Conservation (phyloP, 2,797 vertebrate genomes). For the Gadopsis marmoratus region DNA sequence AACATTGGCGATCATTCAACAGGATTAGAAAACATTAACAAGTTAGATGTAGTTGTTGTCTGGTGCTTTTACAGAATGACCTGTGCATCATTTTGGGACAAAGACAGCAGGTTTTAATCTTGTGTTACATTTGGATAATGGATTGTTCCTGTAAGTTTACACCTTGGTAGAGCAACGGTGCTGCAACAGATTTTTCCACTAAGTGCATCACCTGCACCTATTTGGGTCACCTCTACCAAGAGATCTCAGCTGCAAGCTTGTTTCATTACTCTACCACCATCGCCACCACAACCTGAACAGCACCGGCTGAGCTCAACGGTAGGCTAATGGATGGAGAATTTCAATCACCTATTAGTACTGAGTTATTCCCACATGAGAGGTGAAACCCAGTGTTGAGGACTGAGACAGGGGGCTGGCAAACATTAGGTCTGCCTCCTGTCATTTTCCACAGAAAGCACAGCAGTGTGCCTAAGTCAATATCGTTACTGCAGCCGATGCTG, state of each 20-base stretch:
- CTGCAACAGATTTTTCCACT: conserved; percentile 44
- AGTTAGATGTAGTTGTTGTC: conserved; percentile 18
- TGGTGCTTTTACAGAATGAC: conserved; percentile 29
- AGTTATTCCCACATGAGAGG: conserved; percentile 37
- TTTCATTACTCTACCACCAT: conserved; percentile 20
- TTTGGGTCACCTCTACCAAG: conserved; percentile 63
- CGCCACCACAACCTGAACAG: conserved; percentile 17
- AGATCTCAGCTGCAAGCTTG: conserved; percentile 32
- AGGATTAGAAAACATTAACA: conserved; percentile 11
- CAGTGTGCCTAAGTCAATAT: conserved; percentile 58
- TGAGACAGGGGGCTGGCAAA: conserved; percentile 43
- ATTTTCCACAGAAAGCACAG: conserved; percentile 58
- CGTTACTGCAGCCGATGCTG: conserved; percentile 53
- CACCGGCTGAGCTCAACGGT: conserved; percentile 13
- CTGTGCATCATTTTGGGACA: conserved; percentile 19
- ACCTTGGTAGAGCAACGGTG: conserved; percentile 29
- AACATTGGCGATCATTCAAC: background rate
- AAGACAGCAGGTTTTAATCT: conserved; percentile 33
- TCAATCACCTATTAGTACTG: conserved; percentile 34
- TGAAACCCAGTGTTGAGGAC: conserved; percentile 33
- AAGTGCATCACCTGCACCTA: conserved; percentile 57
- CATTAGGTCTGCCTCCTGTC: conserved; percentile 34
- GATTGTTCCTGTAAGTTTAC: conserved; percentile 51
- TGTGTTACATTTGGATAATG: conserved; percentile 46
- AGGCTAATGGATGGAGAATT: conserved; percentile 33